These are phyloP conservation scores for Capreolus pygargus DNA, from an alignment of 2,113 vertebrate genomes.

Conservation along the genomic window DNA sequence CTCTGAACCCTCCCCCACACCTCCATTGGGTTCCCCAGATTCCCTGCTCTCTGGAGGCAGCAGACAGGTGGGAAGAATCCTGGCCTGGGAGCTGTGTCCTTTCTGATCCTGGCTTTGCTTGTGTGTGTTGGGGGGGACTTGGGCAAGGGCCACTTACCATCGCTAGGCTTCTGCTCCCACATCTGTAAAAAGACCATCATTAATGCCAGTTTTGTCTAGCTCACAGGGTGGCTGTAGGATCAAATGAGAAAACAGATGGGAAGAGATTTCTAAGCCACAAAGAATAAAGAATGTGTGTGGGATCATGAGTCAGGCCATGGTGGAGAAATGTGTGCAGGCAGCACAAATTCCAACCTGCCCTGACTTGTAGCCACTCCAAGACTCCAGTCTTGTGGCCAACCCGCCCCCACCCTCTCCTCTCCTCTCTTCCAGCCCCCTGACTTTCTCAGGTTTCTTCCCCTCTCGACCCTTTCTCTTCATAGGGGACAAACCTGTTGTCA, in stretches of 20 bases:
- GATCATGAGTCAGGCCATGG: not conserved
- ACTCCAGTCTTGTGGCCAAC: not conserved
- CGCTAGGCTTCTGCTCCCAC: not conserved
- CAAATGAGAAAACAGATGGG: not conserved
- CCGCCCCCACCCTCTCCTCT: accelerated
- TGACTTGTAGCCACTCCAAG: not conserved
- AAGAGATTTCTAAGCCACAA: not conserved
- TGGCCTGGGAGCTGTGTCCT: not conserved
- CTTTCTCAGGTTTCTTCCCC: not conserved
- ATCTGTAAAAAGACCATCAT: not conserved
- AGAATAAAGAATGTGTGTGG: not conserved
- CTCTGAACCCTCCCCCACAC: not conserved
- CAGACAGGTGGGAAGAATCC: not conserved
- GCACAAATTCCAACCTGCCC: not conserved
- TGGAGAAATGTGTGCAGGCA: not conserved
- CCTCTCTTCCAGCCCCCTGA: not conserved
- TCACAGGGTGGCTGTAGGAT: not conserved
- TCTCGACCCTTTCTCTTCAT: not conserved
- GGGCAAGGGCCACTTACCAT: not conserved
- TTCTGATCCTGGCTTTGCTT: not conserved
- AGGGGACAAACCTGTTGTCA: not conserved
- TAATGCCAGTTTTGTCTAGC: not conserved
- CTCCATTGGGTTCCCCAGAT: not conserved
- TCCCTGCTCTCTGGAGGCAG: not conserved
- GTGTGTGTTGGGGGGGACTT: not conserved